Conservation (phyloP, 1,140 invertebrate species). For the Rhyacophila brunnea region DNA sequence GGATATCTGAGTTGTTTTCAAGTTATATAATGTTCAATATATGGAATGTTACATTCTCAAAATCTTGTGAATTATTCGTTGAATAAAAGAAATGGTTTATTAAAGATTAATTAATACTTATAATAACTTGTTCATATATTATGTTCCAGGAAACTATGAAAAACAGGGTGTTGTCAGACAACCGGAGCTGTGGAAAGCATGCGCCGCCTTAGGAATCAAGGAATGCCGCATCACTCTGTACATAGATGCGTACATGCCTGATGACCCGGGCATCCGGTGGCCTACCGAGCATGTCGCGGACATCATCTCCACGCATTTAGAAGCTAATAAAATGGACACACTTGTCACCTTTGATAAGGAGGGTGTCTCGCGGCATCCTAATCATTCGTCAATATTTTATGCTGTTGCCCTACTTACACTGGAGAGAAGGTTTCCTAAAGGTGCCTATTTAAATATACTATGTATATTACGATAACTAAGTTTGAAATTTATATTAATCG, state of each 20-base stretch:
- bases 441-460: too few species aligned
- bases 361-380: slow-evolving; percentile 86
- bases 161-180: slow-evolving; percentile 67
- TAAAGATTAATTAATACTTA: too few species aligned
- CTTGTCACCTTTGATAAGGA: slow-evolving; percentile 90
- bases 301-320: slow-evolving; percentile 69
- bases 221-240: slow-evolving; percentile 71
- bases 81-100: too few species aligned
- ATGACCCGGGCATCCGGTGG: slow-evolving; percentile 75
- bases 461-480: too few species aligned
- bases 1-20: too few species aligned
- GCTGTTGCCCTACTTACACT: slow-evolving; percentile 73
- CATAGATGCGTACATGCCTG: slow-evolving; percentile 69
- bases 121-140: too few species aligned
- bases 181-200: slow-evolving; percentile 77
- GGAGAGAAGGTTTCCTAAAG: slow-evolving; percentile 69
- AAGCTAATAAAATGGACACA: slow-evolving; percentile 74
- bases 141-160: slow-evolving; percentile 68
- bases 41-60: too few species aligned
- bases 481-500: too few species aligned
- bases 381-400: slow-evolving; percentile 84
- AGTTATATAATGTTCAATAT: too few species aligned
- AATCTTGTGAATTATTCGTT: too few species aligned
- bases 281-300: slow-evolving; percentile 69
- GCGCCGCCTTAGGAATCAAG: slow-evolving; percentile 73